phyloP scores from a whole-genome alignment of 2,113 vertebrate species.

The human region GRCh38 chr6:29587501-29588000 shows the following conservation, averaged over 20 bases:
- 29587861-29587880: too few relatives aligned
- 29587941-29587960: slow-evolving; percentile 11
- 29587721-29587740: background rate
- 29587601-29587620: background rate
- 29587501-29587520: background rate
- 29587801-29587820: background rate
- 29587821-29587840: rapidly evolving
- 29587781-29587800: background rate
- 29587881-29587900: too few relatives aligned
- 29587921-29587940: background rate
- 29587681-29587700: rapidly evolving
- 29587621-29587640: background rate
- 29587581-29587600: background rate
- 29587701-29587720: background rate
- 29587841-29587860: background rate
- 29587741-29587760: background rate
- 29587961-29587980: background rate
- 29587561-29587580: background rate
- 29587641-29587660: background rate
- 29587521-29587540: background rate
- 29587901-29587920: background rate
- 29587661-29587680: background rate
- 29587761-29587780: background rate
- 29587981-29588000: slow-evolving; percentile 48
- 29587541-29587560: background rate